Conservation (phyloP, 1,140 invertebrate genomes). For the Chymomyza costata region DNA sequence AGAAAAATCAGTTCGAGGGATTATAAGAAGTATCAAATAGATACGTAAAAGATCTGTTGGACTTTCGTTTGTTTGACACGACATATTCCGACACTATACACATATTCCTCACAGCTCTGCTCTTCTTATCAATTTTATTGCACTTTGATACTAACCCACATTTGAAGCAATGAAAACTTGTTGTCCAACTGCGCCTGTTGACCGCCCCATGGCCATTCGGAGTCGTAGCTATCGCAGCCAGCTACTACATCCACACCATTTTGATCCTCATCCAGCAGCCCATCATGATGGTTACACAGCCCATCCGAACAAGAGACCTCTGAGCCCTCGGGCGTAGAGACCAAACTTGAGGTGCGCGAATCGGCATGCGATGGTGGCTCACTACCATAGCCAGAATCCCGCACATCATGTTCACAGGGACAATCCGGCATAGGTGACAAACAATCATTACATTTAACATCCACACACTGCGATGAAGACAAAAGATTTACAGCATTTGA, state of each 20-base stretch:
- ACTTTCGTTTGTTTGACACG: no score
- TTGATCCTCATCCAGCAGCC: conserved; percentile 44
- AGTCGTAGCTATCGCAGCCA: conserved; percentile 37
- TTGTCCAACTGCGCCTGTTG: conserved; percentile 38
- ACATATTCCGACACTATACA: no score
- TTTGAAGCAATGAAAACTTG: conserved; percentile 71
- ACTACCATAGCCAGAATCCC: conserved; percentile 90
- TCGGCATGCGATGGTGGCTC: conserved; percentile 79
- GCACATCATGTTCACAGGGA: conserved; percentile 76
- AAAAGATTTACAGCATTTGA: conserved; percentile 14
- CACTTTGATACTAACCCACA: conserved; percentile 61
- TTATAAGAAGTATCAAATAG: no score
- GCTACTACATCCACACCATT: conserved; percentile 23
- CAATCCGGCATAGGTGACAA: conserved; percentile 57
- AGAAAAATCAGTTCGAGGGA: no score
- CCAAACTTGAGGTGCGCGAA: conserved; percentile 81
- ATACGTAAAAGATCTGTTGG: no score
- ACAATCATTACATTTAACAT: conserved; percentile 50
- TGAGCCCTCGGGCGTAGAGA: conserved; percentile 85
- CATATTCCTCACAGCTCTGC: no score
- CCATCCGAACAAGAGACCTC: conserved; percentile 90
- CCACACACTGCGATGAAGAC: conserved; percentile 4
- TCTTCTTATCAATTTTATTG: no score
- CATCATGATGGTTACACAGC: conserved; percentile 84
- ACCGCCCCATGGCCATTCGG: conserved; percentile 33